Evolutionary conservation across 2,113 vertebrate species (phyloP).

Genomic region (Colistium nudipinnis): DNA sequence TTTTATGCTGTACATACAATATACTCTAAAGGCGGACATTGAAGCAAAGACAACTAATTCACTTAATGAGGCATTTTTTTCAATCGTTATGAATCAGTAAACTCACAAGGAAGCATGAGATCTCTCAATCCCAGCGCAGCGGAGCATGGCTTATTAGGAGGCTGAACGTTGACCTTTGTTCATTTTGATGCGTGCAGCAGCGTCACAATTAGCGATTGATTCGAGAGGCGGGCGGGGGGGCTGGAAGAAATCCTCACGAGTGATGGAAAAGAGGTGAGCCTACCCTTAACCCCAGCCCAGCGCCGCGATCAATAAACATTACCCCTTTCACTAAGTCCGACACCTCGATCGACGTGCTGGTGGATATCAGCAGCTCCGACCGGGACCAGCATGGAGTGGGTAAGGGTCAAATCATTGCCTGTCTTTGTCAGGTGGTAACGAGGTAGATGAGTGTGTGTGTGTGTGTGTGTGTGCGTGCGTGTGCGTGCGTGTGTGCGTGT

Average conservation of each 20-base stretch:
- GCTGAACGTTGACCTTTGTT: conserved; percentile 43
- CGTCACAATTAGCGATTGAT: conserved; percentile 75
- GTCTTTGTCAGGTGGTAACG: conserved; percentile 43
- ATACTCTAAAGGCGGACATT: neutral
- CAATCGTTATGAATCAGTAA: neutral
- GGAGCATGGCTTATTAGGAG: conserved; percentile 41
- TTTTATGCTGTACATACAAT: neutral
- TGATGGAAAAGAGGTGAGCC: conserved; percentile 66
- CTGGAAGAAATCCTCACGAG: conserved; percentile 61
- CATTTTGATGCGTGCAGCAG: conserved; percentile 43
- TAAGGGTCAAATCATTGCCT: conserved; percentile 44
- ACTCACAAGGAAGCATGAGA: conserved; percentile 11
- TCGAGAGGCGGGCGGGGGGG: conserved; percentile 6
- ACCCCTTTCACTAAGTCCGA: conserved; percentile 66
- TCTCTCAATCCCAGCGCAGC: conserved; percentile 1
- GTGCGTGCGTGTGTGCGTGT: neutral
- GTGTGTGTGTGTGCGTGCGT: conserved; percentile 4
- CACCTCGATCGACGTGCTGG: conserved; percentile 48
- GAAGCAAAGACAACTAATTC: too few species aligned
- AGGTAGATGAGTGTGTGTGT: conserved; percentile 7
- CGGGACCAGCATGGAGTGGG: conserved; percentile 7
- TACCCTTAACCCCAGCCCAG: conserved; percentile 58
- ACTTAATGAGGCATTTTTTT: too few species aligned
- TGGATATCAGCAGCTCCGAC: conserved; percentile 50
- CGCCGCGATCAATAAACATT: conserved; percentile 69